A percentile compares a stretch with the other conserved stretches of the same genome.
These are phyloP conservation scores for Rhincodon typus DNA, from an alignment of 2,797 vertebrate species.

Conservation along the genomic window DNA sequence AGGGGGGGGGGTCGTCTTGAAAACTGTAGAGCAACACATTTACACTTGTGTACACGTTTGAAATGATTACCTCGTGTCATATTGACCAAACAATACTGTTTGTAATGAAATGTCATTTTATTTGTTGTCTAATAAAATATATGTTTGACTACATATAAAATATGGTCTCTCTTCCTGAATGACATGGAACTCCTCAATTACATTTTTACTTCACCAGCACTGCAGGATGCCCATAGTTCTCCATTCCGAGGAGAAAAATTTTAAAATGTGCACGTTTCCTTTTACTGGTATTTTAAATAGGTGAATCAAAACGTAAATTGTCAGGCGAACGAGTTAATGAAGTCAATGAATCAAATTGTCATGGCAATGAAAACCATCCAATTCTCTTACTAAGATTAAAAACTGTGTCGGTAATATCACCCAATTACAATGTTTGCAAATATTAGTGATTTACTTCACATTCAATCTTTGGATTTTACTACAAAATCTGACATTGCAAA, in stretches of 20 bases:
- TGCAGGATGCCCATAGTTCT: background rate
- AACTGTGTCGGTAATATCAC: background rate
- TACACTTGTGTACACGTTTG: constrained; percentile 64
- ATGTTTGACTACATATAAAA: constrained; percentile 42
- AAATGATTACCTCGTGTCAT: constrained; percentile 87
- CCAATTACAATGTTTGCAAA: background rate
- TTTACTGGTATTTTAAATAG: background rate
- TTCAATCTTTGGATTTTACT: background rate
- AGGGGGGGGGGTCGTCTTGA: constrained; percentile 48
- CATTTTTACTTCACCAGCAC: background rate
- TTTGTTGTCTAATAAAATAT: constrained; percentile 71
- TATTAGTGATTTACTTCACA: background rate
- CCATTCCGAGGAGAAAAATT: background rate
- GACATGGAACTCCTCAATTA: background rate
- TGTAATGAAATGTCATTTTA: constrained; percentile 59
- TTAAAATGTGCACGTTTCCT: background rate
- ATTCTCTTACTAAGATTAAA: background rate
- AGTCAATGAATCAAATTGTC: background rate
- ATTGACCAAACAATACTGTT: constrained; percentile 77
- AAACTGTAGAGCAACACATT: constrained; percentile 50
- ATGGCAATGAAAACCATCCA: too few species aligned
- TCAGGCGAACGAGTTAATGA: background rate
- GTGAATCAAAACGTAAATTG: background rate
- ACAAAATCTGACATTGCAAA: background rate
- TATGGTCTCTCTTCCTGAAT: background rate